Percentiles rank a stretch among this genome's conserved stretches.
phyloP scores from a whole-genome alignment of 1,140 invertebrate genomes.

The Heliconius hermathena region DNA sequence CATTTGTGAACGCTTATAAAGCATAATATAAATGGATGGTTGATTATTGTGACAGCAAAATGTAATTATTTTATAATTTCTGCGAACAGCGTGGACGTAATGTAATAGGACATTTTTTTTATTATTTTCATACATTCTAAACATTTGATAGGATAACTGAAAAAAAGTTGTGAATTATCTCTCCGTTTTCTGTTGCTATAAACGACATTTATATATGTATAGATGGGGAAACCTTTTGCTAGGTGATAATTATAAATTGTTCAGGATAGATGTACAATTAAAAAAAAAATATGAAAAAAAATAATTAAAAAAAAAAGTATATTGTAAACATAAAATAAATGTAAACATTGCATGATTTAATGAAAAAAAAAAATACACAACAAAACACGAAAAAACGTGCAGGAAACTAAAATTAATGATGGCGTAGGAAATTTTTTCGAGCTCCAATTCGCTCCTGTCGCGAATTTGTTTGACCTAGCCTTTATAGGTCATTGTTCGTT shows the following conservation, averaged over 20 bases:
- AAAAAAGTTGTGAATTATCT: too few species aligned
- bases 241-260: too few species aligned
- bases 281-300: neutral
- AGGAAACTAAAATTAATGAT: constrained; percentile 49
- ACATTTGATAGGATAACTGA: too few species aligned
- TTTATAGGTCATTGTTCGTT: constrained; percentile 50
- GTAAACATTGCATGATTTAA: neutral
- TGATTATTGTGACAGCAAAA: constrained; percentile 7
- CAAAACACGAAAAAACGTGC: constrained; percentile 23
- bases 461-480: constrained; percentile 51
- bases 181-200: too few species aligned
- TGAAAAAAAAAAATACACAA: too few species aligned
- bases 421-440: constrained; percentile 39
- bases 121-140: too few species aligned
- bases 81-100: neutral
- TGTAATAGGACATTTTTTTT: neutral
- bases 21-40: neutral
- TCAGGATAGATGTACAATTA: too few species aligned
- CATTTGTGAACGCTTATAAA: constrained; percentile 1
- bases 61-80: neutral
- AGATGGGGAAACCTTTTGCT: too few species aligned
- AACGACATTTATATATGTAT: too few species aligned
- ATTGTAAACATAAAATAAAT: neutral
- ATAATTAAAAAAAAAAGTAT: neutral
- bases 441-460: constrained; percentile 42